Base-by-base conservation (phyloP, 2,113 vertebrate species). In the Chiloscyllium plagiosum region DNA sequence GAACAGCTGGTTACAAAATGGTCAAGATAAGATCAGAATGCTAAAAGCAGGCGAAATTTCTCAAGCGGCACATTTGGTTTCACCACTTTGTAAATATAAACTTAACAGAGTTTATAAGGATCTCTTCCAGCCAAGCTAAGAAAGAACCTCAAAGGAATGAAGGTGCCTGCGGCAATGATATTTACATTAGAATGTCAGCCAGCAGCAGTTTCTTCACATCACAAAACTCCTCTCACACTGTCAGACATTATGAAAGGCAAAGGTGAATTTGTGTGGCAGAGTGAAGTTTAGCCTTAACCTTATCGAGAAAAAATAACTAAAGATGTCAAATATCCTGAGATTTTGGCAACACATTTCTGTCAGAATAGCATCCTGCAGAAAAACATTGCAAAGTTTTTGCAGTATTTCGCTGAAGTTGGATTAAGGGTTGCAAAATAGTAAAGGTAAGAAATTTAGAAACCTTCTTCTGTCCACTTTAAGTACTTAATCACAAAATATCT, bases 151-250 rank as follows among this genome's bases (percentile, higher is more conserved):
- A 70, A 29, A 72, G 72, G 68, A 72, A 95, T 95, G 94, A 52
- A 76, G 42, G 4, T 52, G 42, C 94, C 93, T 76, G 15, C 15
- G 15, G 66, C 69, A 29, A 72, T 76, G 69, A 24, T 95, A 72
- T 95, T 3, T 72, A 70, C 22, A 52, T 29, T 76, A 50, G 24
- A 50, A 52, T 95, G 42, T 93, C 94, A 33, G 94, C 94, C 94
- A 29, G 94, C 94, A 95, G 94, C 94, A 95, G 47, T 50, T 42
- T 76, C 94, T 72, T 47, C 52, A 52, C 94, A 95, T 95, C 94
- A 76, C 94, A 95, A 52, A 72, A 4, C 26, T 50, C 47, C 69
- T 70, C 42, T 72, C 94, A 42, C 94, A 52, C 24, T 52, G 69
- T 95, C 94, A 33, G 94, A 95, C 69, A 15, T 33, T n/a, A 50